Conservation (phyloP, 2,113 vertebrate genomes). For the Tympanuchus pallidicinctus region DNA sequence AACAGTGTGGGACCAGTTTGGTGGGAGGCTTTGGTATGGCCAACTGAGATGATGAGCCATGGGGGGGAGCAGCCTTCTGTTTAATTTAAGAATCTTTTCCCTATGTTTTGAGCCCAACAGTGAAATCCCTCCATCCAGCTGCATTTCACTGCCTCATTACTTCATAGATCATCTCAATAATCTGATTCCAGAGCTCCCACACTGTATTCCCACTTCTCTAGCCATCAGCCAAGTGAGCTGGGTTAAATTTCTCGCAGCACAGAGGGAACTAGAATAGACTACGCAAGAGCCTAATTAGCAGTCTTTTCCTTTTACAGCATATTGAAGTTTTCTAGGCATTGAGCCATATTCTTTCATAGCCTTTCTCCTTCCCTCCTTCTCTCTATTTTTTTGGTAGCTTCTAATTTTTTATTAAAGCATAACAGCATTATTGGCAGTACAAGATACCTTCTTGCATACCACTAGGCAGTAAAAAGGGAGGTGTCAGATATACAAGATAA, state of each 20-base stretch:
- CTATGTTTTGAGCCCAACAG: slow-evolving; percentile 10
- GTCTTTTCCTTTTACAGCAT: slow-evolving; percentile 62
- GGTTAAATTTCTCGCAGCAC: slow-evolving; percentile 56
- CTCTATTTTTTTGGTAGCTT: background rate
- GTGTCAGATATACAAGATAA: background rate
- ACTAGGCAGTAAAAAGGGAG: slow-evolving; percentile 37
- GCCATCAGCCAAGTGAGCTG: slow-evolving; percentile 45
- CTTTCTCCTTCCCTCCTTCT: background rate
- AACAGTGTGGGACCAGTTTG: background rate
- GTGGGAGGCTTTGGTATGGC: slow-evolving; percentile 3
- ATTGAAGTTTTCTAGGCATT: slow-evolving; percentile 72
- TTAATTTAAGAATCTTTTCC: slow-evolving; percentile 36
- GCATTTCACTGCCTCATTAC: slow-evolving; percentile 67
- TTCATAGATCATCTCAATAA: slow-evolving; percentile 70
- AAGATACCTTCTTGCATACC: slow-evolving; percentile 9
- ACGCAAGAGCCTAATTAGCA: slow-evolving; percentile 60
- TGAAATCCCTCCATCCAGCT: slow-evolving; percentile 43
- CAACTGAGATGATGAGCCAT: background rate
- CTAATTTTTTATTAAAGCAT: slow-evolving; percentile 62
- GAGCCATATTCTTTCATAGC: slow-evolving; percentile 58
- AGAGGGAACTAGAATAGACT: slow-evolving; percentile 43
- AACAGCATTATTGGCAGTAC: slow-evolving; percentile 48
- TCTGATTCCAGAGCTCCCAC: slow-evolving; percentile 63
- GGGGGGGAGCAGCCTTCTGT: slow-evolving; percentile 32
- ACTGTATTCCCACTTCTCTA: slow-evolving; percentile 63